Evolutionary conservation across 1,140 invertebrate genomes (phyloP).

Genomic region (Bathynomus jamesi): DNA sequence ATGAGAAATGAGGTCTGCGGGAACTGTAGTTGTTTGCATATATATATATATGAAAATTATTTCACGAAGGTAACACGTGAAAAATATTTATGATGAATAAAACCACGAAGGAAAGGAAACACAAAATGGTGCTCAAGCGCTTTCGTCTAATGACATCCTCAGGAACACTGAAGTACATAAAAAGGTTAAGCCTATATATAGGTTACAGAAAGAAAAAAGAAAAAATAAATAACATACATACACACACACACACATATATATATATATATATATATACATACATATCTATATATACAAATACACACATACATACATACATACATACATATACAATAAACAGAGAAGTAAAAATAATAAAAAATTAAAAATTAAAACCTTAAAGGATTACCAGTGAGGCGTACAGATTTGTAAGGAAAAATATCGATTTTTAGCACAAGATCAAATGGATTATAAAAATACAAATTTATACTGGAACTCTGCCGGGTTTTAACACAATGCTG

Average conservation of each 20-base stretch:
- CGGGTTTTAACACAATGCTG: background rate
- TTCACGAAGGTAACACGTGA: background rate
- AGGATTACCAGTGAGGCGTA: too few relatives aligned
- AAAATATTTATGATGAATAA: background rate
- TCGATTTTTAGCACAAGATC: background rate
- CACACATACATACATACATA: background rate
- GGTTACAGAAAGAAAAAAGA: background rate
- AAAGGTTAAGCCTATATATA: background rate
- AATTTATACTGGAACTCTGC: background rate
- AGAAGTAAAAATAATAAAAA: too few relatives aligned
- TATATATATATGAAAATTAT: background rate
- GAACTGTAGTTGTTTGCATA: background rate
- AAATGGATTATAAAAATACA: background rate
- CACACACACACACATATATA: background rate
- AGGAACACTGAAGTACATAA: background rate
- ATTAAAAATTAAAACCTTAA: too few relatives aligned
- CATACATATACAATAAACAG: background rate
- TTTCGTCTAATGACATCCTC: background rate
- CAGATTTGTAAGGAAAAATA: background rate
- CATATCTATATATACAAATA: background rate
- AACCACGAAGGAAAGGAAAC: background rate
- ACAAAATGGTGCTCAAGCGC: background rate
- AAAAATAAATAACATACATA: background rate
- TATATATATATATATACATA: constrained; percentile 1
- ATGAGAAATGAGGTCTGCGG: too few relatives aligned